Conservation (phyloP, 2,797 vertebrate genomes). For the Danio jaintianensis region DNA sequence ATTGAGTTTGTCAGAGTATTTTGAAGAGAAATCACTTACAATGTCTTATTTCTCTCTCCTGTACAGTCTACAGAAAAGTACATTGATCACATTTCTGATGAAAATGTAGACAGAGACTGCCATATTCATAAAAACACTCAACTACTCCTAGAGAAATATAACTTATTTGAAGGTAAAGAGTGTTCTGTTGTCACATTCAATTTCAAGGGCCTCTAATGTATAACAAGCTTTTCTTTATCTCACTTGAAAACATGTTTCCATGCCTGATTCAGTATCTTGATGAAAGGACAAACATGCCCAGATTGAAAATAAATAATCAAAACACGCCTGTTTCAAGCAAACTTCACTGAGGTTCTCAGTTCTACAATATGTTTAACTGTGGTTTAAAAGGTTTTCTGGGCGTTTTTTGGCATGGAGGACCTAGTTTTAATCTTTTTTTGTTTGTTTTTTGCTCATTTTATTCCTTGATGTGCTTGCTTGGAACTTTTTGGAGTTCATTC, state of each 20-base stretch:
- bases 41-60: no score
- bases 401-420: background rate
- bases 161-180: background rate
- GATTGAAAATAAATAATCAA: conserved; percentile 23
- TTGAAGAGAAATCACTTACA: no score
- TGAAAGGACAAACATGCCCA: conserved; percentile 13
- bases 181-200: conserved; percentile 1
- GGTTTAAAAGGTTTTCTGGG: background rate
- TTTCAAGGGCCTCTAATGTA: background rate
- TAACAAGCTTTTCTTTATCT: conserved; percentile 14
- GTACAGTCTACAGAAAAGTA: no score
- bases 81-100: no score
- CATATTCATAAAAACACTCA: background rate
- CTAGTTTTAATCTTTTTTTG: background rate
- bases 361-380: background rate
- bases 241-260: background rate
- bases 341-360: background rate
- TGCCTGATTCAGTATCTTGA: background rate
- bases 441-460: background rate
- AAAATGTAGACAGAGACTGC: no score
- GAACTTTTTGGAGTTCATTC: background rate
- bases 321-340: background rate
- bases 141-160: background rate
- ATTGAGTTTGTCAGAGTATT: no score
- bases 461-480: background rate